Percentiles rank a stretch among this genome's conserved stretches.
Conservation (phyloP, 2,888 invertebrate species). For the Machimus rusticus region DNA sequence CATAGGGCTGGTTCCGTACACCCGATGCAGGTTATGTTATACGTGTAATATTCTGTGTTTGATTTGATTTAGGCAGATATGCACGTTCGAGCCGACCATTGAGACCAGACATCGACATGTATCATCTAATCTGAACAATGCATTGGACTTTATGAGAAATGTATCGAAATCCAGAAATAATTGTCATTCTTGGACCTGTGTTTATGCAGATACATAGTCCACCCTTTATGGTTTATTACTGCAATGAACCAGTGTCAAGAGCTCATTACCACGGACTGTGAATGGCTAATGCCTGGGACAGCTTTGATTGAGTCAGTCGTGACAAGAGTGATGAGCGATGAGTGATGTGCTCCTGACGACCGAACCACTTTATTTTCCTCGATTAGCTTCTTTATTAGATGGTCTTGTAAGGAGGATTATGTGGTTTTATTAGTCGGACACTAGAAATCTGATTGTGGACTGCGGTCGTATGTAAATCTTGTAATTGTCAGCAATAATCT, state of each 20-base stretch:
- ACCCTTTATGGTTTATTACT: not conserved
- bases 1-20: not conserved
- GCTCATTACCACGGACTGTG: not conserved
- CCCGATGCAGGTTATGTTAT: not conserved
- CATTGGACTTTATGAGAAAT: slow-evolving; percentile 3
- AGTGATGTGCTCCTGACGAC: not conserved
- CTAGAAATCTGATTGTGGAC: not conserved
- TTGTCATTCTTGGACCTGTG: not conserved
- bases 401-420: not conserved
- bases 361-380: not conserved
- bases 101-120: not conserved
- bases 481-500: not conserved
- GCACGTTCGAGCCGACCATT: not conserved
- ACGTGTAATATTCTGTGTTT: not conserved
- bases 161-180: slow-evolving; percentile 10
- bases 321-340: not conserved
- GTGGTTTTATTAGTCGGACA: not conserved
- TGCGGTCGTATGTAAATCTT: not conserved
- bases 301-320: not conserved
- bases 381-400: not conserved
- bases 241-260: not conserved
- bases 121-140: slow-evolving; percentile 2
- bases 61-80: not conserved
- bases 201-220: not conserved
- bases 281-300: not conserved